phyloP scores from a whole-genome alignment of 2,888 invertebrate genomes.

The Polydrusus tereticollis region DNA sequence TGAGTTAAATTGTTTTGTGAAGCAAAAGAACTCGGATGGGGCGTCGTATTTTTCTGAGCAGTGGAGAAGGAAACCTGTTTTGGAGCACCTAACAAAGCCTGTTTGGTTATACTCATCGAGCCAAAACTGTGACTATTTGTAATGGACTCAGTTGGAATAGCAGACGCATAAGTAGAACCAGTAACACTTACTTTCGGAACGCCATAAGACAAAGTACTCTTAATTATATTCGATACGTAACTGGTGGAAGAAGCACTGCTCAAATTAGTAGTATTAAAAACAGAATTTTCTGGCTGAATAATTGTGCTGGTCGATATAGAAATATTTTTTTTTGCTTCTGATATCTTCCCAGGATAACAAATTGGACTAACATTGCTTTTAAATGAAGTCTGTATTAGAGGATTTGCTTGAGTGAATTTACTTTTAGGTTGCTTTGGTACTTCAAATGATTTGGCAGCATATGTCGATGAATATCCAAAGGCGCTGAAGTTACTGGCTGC shows the following conservation, averaged over 20 bases:
- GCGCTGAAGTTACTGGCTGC: slow-evolving; percentile 19
- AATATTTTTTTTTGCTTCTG: background rate
- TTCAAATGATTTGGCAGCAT: background rate
- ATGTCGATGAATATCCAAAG: background rate
- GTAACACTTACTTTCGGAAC: slow-evolving; percentile 33
- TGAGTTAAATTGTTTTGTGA: background rate
- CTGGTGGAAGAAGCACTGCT: slow-evolving; percentile 37
- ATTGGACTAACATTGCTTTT: background rate
- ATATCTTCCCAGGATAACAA: background rate
- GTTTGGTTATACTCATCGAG: background rate
- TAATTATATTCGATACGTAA: slow-evolving; percentile 40
- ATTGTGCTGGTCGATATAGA: background rate
- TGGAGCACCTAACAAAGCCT: background rate
- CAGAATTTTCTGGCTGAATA: slow-evolving; percentile 22
- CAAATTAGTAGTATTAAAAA: slow-evolving; percentile 36
- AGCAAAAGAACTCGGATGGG: background rate
- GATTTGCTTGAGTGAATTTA: slow-evolving; percentile 5
- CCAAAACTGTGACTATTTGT: background rate
- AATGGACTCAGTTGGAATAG: background rate
- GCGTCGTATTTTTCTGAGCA: slow-evolving; percentile 1
- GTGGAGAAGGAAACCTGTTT: background rate
- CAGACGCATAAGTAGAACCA: background rate
- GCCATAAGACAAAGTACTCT: slow-evolving; percentile 35
- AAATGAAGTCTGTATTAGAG: slow-evolving; percentile 5
- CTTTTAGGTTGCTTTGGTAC: background rate